Percentiles rank a stretch among this genome's conserved stretches.
Evolutionary conservation across 2,888 invertebrate genomes (phyloP).

Genomic region (Ormia ochracea): DNA sequence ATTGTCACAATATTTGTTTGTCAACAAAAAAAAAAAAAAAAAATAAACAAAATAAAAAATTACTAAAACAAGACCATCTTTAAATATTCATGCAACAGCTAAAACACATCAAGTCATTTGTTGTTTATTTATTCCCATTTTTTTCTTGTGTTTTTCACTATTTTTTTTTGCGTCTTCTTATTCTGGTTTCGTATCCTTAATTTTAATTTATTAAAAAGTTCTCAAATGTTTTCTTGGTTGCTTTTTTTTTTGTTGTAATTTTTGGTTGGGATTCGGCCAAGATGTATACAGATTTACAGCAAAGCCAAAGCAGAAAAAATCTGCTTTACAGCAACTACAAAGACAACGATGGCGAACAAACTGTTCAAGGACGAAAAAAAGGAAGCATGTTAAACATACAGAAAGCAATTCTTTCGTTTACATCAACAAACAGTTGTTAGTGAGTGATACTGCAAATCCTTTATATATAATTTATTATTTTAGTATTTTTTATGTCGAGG

Average conservation of each 20-base stretch:
- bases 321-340: conserved; percentile 18
- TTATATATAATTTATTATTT: conserved; percentile 33
- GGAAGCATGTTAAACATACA: conserved; percentile 13
- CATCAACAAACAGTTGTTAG: conserved; percentile 43
- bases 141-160: background rate
- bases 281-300: background rate
- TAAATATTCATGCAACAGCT: conserved; percentile 48
- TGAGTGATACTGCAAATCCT: conserved; percentile 47
- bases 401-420: conserved; percentile 12
- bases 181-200: conserved; percentile 5
- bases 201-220: conserved; percentile 56
- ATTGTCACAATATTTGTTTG: conserved; percentile 56
- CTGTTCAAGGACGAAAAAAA: background rate
- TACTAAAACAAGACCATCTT: conserved; percentile 7
- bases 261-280: conserved; percentile 26
- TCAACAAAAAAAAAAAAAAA: conserved; percentile 12
- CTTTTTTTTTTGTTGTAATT: no score
- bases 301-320: background rate
- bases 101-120: conserved; percentile 44
- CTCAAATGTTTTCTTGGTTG: conserved; percentile 17
- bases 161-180: background rate
- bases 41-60: background rate
- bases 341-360: background rate
- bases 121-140: background rate
- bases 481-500: conserved; percentile 1